A percentile compares a stretch with the other conserved stretches of the same genome.
Conservation (phyloP, 2,113 vertebrate species). For the Acanthochromis polyacanthus region DNA sequence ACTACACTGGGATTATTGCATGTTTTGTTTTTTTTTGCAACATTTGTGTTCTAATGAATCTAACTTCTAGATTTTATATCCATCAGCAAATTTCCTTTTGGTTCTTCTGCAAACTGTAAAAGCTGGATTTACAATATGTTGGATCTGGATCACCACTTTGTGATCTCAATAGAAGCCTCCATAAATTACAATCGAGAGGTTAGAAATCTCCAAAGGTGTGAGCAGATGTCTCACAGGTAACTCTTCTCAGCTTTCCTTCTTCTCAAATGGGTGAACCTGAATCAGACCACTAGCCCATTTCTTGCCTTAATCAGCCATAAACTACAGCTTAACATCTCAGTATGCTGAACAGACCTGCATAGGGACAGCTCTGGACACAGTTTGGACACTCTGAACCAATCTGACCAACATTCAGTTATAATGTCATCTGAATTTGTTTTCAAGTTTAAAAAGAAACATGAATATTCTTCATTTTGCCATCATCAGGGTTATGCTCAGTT, state of each 20-base stretch:
- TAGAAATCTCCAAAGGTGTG: no score
- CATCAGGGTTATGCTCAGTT: no score
- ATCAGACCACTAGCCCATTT: not conserved
- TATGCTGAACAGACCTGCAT: no score
- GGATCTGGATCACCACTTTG: not conserved
- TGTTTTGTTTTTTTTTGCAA: no score
- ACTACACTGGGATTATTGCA: not conserved
- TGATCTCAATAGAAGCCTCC: not conserved
- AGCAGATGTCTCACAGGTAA: not conserved
- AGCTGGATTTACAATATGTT: not conserved
- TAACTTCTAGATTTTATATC: no score
- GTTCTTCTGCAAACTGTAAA: not conserved
- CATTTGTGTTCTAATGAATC: not conserved
- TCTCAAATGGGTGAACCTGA: not conserved
- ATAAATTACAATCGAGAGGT: not conserved
- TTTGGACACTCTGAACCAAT: not conserved
- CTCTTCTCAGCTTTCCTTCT: not conserved
- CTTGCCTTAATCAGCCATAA: not conserved
- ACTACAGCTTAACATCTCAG: not conserved
- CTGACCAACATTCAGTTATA: not conserved
- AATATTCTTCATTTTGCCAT: no score
- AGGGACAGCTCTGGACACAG: not conserved
- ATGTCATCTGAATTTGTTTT: not conserved
- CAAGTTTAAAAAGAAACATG: no score
- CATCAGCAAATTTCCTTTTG: no score